Base-by-base conservation (phyloP, 2,113 vertebrate species). In the Chrysemys picta region DNA sequence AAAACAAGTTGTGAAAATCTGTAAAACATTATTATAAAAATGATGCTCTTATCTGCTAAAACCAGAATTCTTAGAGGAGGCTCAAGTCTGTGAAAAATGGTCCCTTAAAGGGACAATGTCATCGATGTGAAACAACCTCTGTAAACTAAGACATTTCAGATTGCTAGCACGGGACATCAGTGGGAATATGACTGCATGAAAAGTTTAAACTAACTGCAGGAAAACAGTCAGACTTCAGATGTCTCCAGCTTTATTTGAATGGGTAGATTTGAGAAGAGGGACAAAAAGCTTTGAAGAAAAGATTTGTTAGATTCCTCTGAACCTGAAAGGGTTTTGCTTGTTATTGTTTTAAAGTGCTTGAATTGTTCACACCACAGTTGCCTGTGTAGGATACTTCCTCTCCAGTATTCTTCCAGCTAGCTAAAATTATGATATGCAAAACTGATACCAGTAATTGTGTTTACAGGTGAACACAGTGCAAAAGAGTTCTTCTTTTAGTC, bases 171-270 rank as follows among this genome's bases (percentile, higher is more conserved):
- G 85, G 89, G 11, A 29, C 79, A 82, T 88, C 91, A 86, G 84
- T 31, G 59, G 49, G 75, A 94, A 89, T 24, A 16, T 47, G 50
- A 52, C 54, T 91, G 78, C 78, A 86, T 84, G 42, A 93, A 45
- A 93, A 94, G 27, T 87, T 45, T 87, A 93, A 82, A 42, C 50
- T 91, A 82, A 91, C 80, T 85, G 29, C 21, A 29, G 62, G 56
- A n/a, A 78, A 88, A 3, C 13, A 79, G 14, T 53, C 16, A 45
- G 82, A 29, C 5, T 82, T 96, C 27, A 49, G 12, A 27, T 17
- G 35, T 84, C 78, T 90, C 5, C 22, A 65, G 3, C 47, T 90
- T 92, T 29, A 14, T 91, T 81, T 17, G 1, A 89, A 86, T 4
- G 84, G 54, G 19, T 19, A 93, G 8, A 49, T 78, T 81, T 84